Percentiles rank a stretch among this genome's conserved stretches.
Conservation (phyloP, 2,888 invertebrate species). For the Hirtodrosophila alboralis region DNA sequence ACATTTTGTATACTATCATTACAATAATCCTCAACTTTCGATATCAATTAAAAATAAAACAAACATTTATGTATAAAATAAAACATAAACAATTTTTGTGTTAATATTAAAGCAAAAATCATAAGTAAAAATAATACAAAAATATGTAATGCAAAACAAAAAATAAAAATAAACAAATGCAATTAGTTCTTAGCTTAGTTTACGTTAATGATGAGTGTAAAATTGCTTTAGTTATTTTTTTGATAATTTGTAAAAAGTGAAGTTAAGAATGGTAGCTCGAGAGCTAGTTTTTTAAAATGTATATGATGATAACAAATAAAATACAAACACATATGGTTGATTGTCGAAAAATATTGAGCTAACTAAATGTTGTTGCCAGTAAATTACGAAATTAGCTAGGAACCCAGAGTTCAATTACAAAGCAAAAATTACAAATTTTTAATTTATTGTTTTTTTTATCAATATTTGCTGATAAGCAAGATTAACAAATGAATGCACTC, state of each 20-base stretch:
- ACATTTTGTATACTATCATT: constrained; percentile 18
- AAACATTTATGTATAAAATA: constrained; percentile 32
- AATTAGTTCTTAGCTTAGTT: constrained; percentile 61
- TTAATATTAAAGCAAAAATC: constrained; percentile 23
- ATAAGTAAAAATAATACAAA: constrained; percentile 5
- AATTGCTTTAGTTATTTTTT: constrained; percentile 71
- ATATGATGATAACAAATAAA: constrained; percentile 48
- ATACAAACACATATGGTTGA: constrained; percentile 42
- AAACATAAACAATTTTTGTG: constrained; percentile 30
- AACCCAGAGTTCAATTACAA: not conserved
- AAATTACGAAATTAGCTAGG: no score
- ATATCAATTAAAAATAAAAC: constrained; percentile 9
- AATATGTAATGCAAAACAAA: no score
- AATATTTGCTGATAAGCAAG: constrained; percentile 10
- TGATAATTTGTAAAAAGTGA: constrained; percentile 70
- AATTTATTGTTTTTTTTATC: constrained; percentile 10
- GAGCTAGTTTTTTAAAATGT: constrained; percentile 71
- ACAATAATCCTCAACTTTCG: constrained; percentile 19
- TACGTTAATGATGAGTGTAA: constrained; percentile 52
- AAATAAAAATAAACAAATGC: constrained; percentile 42
- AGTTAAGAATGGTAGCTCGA: constrained; percentile 37
- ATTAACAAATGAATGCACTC: constrained; percentile 26
- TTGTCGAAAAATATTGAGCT: constrained; percentile 49
- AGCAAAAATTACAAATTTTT: not conserved
- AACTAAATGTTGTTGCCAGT: constrained; percentile 46